Percentiles rank a stretch among this genome's conserved stretches.
Conservation (phyloP, 2,797 vertebrate species). For the Podargus strigoides region DNA sequence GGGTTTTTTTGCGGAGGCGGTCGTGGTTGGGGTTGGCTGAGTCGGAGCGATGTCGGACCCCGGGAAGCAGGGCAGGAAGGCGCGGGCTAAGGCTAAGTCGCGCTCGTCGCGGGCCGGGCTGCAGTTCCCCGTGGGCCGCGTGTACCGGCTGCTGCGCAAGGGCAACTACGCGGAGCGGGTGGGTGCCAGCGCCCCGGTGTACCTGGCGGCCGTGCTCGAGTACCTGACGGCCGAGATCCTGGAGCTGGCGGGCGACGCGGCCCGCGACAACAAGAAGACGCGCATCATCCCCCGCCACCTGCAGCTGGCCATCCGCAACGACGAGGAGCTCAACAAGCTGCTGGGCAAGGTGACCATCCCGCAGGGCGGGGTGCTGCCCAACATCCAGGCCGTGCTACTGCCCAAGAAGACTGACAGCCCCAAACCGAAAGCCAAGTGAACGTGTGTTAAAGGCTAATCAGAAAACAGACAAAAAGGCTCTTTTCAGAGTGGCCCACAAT, state of each 20-base stretch:
- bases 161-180: constrained; percentile 89
- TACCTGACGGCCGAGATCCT: constrained; percentile 91
- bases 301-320: constrained; percentile 85
- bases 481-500: not conserved
- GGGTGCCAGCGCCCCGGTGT: constrained; percentile 86
- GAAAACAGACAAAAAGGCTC: not conserved
- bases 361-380: constrained; percentile 89
- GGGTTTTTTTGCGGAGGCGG: too few relatives aligned
- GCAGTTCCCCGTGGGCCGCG: constrained; percentile 89
- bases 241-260: constrained; percentile 90
- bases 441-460: accelerated
- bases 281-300: constrained; percentile 86
- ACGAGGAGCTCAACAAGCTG: constrained; percentile 87
- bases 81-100: constrained; percentile 86
- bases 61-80: constrained; percentile 87
- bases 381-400: constrained; percentile 91
- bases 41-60: constrained; percentile 83
- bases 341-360: constrained; percentile 85
- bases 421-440: not conserved
- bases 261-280: constrained; percentile 87
- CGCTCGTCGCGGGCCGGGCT: constrained; percentile 87
- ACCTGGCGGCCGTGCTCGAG: constrained; percentile 89
- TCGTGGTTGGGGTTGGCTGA: too few relatives aligned
- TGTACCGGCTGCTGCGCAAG: constrained; percentile 85
- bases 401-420: constrained; percentile 91